Evolutionary conservation across 2,113 vertebrate species (phyloP).

Genomic region (Falcunculus frontatus): DNA sequence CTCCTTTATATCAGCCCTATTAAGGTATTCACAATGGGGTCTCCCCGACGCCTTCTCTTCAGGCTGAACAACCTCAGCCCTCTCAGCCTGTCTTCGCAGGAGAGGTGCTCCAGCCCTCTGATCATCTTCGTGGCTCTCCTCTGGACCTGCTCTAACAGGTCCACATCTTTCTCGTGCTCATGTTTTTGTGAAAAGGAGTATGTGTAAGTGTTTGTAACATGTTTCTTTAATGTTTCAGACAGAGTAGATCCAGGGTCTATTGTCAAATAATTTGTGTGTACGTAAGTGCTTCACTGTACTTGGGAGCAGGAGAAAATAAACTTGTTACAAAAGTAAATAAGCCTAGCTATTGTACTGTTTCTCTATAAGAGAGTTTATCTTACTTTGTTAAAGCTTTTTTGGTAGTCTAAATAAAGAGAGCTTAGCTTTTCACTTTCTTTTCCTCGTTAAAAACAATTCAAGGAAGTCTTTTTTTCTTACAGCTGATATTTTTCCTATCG

Average conservation of each 20-base stretch:
- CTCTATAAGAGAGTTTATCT: not conserved
- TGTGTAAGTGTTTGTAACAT: not conserved
- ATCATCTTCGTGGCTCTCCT: not conserved
- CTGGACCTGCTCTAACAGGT: not conserved
- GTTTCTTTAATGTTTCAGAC: not conserved
- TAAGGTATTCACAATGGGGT: not conserved
- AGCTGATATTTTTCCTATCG: not conserved
- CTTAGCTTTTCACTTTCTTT: not conserved
- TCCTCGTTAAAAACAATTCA: not conserved
- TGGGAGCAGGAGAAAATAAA: not conserved
- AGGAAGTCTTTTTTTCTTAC: not conserved
- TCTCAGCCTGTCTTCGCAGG: not conserved
- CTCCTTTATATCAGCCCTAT: not conserved
- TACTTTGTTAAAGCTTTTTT: not conserved
- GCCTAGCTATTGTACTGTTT: not conserved
- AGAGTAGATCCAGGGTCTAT: not conserved
- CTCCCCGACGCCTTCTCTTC: not conserved
- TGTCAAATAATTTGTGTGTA: not conserved
- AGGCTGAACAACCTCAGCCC: not conserved
- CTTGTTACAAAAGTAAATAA: not conserved
- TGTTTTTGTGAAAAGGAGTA: not conserved
- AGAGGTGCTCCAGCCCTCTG: not conserved
- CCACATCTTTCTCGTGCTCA: too few relatives aligned
- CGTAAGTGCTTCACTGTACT: not conserved
- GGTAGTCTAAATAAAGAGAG: not conserved